Conservation (phyloP, 2,113 vertebrate genomes). For the Oreochromis niloticus region DNA sequence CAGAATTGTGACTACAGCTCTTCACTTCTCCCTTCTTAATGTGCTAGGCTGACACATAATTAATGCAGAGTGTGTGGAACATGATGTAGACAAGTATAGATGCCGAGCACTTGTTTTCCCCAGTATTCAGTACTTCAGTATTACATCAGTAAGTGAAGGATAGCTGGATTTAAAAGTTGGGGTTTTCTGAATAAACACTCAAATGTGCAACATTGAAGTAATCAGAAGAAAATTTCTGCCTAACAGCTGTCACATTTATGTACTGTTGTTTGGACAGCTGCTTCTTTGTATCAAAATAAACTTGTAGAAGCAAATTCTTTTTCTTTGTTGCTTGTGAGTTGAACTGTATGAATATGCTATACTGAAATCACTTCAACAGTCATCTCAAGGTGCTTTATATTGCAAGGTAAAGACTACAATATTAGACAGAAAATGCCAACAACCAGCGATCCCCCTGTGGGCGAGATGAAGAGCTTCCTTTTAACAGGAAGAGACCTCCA, state of each 20-base stretch:
- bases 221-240: too few species aligned
- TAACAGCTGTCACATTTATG: neutral
- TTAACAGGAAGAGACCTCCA: neutral
- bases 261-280: neutral
- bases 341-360: too few species aligned
- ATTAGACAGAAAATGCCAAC: neutral
- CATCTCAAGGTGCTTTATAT: neutral
- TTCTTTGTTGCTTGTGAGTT: too few species aligned
- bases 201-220: neutral
- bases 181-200: neutral
- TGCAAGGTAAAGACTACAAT: neutral
- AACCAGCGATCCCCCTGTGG: neutral
- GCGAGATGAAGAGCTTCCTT: neutral
- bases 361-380: neutral
- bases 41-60: neutral
- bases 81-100: neutral
- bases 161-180: neutral
- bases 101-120: fast-evolving
- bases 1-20: too few species aligned
- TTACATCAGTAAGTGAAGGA: neutral
- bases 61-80: neutral
- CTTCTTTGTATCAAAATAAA: neutral
- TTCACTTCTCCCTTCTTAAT: too few species aligned
- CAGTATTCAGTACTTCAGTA: neutral
- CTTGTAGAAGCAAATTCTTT: neutral